Evolutionary conservation across 2,113 vertebrate genomes (phyloP).

Genomic region (Menidia beryllina): DNA sequence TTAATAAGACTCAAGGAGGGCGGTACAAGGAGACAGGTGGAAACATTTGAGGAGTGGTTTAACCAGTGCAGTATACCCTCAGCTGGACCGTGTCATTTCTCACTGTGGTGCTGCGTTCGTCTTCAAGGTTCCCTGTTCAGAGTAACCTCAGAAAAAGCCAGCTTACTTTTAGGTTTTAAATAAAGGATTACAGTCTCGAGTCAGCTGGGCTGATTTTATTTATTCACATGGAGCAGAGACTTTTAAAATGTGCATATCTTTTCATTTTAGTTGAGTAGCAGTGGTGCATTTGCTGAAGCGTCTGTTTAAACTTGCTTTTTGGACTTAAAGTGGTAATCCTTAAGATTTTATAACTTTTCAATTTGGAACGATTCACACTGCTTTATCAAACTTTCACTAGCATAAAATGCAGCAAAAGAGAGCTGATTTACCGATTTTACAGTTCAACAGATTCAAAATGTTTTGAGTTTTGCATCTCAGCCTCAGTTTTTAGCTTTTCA

Average conservation of each 20-base stretch:
- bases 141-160: constrained; percentile 56
- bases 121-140: constrained; percentile 60
- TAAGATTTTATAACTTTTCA: constrained; percentile 16
- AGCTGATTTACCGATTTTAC: no score
- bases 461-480: no score
- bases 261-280: constrained; percentile 57
- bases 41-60: background rate
- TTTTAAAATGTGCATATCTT: constrained; percentile 68
- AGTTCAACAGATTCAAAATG: no score
- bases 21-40: background rate
- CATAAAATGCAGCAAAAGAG: no score
- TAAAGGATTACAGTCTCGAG: constrained; percentile 50
- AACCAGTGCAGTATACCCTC: constrained; percentile 22
- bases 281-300: constrained; percentile 33
- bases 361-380: background rate
- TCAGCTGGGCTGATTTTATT: constrained; percentile 84
- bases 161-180: constrained; percentile 53
- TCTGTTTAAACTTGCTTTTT: constrained; percentile 31
- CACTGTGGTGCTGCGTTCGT: constrained; percentile 64
- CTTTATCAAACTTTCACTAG: background rate
- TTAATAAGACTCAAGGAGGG: background rate
- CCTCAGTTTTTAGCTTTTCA: no score
- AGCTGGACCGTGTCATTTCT: constrained; percentile 44
- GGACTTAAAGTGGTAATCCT: constrained; percentile 28
- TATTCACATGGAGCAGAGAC: constrained; percentile 56